These are phyloP conservation scores for Laodelphax striatellus DNA, from an alignment of 1,140 invertebrate species.

Conservation along the genomic window DNA sequence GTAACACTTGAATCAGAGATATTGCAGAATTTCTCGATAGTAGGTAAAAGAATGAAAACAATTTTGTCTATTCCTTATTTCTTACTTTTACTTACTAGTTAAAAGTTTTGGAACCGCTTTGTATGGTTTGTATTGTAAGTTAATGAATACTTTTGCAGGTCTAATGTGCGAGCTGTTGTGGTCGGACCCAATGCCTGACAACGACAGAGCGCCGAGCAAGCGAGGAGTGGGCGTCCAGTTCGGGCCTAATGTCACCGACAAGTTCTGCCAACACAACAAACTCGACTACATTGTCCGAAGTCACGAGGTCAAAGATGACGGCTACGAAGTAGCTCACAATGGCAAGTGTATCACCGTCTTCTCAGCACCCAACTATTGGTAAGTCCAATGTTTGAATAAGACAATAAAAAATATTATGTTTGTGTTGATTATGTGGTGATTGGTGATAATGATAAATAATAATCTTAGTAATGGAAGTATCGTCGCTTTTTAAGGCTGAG, in stretches of 20 bases:
- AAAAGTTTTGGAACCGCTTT: neutral
- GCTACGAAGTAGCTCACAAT: conserved; percentile 89
- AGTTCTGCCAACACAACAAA: conserved; percentile 74
- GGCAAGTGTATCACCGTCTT: conserved; percentile 93
- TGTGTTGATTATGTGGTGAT: neutral
- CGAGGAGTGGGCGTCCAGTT: conserved; percentile 97
- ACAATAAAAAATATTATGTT: neutral
- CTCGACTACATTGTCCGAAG: conserved; percentile 91
- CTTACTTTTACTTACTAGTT: too few species aligned
- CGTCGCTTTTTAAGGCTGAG: too few species aligned
- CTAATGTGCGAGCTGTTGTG: conserved; percentile 96
- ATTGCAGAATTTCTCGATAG: too few species aligned
- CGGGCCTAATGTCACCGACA: conserved; percentile 90
- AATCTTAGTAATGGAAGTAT: too few species aligned
- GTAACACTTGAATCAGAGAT: too few species aligned
- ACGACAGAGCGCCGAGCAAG: conserved; percentile 82
- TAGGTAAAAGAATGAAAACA: too few species aligned
- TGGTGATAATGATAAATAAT: too few species aligned
- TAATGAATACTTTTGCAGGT: conserved; percentile 29
- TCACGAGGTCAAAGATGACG: conserved; percentile 96
- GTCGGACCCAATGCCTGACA: conserved; percentile 91
- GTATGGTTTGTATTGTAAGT: too few species aligned
- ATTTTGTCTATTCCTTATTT: too few species aligned
- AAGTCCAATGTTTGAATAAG: conserved; percentile 23
- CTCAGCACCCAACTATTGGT: conserved; percentile 99